These are phyloP conservation scores for Porites cylindrica DNA, from an alignment of 92 coral and sea anemone species.

Conservation along the genomic window DNA sequence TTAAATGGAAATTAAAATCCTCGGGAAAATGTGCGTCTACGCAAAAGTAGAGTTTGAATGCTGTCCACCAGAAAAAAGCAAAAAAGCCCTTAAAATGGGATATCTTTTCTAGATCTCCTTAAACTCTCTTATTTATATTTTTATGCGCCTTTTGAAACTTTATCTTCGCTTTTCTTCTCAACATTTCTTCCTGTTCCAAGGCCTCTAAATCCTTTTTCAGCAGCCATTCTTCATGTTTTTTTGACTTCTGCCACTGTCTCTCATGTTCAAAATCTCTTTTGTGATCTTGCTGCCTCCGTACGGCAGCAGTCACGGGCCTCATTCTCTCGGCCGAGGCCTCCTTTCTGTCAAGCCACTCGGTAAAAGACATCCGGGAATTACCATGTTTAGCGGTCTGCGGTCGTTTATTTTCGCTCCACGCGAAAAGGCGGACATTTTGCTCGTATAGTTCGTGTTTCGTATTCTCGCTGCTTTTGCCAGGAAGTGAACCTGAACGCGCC, in stretches of 20 bases:
- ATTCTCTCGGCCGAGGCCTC: constrained; percentile 4
- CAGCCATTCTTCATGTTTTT: constrained; percentile 53
- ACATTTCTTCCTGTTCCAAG: constrained; percentile 56
- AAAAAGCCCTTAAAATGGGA: too few species aligned
- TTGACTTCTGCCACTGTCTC: neutral
- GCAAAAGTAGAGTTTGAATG: too few species aligned
- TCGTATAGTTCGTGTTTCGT: constrained; percentile 5
- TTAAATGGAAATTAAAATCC: too few species aligned
- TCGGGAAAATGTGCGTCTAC: too few species aligned
- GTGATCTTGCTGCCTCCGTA: neutral
- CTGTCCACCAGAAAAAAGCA: too few species aligned
- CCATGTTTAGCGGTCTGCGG: constrained; percentile 26
- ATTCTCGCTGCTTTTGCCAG: constrained; percentile 9
- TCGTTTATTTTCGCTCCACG: constrained; percentile 45
- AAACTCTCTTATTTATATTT: neutral
- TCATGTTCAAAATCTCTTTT: constrained; percentile 7
- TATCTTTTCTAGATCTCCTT: too few species aligned
- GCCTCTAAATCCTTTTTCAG: constrained; percentile 70
- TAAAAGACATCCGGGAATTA: constrained; percentile 29
- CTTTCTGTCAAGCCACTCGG: constrained; percentile 49
- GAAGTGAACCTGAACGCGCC: constrained; percentile 26
- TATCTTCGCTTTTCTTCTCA: neutral
- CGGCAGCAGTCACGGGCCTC: constrained; percentile 23
- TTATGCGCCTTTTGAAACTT: constrained; percentile 27
- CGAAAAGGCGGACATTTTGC: constrained; percentile 1